Base-by-base conservation (phyloP, 2,797 vertebrate genomes). In the Sebastes flavidus region DNA sequence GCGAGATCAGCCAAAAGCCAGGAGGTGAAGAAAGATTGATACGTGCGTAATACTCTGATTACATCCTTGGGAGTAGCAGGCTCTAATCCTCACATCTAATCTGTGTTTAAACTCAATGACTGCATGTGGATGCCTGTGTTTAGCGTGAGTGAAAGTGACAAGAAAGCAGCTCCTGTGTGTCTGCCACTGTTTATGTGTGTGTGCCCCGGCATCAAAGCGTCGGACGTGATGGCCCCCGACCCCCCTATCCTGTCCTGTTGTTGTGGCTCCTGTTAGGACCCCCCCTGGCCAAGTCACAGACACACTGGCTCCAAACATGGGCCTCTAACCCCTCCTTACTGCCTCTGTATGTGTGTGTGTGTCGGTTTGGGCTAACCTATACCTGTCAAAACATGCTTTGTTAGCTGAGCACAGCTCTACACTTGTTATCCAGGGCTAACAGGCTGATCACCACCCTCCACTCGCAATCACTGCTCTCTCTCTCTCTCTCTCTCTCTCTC, bases 321-420 rank as follows among this genome's bases (percentile, higher is more conserved):
- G 86, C 86, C 90, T 88, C 90, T 80, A 81, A 89, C 90, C 91
- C 89, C 89, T 89, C 84, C 87, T 88, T 80, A 84, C 85, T 84
- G 89, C 91, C 80, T 87, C 65, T 56, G 68, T 61, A 10, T 52
- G 34, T 80, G 58, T 79, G 66, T 81, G 80, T 84, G 75, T 76
- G 24, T 74, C 16, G 5, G 80, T 89, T 86, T 82, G 80, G 8
- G 11, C 87, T 78, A 92, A 76, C 82, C 83, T 84, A 58, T 58
- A 89, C 92, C 91, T 94, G 94, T 95, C 93, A 95, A 94, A 95
- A 95, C 94, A 95, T 22, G 92, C 78, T 91, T 93, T 94, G 92
- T 95, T 88, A 76, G 84, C 54, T 0, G 42, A 91, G 73, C 78
- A 56, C 83, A 71, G 69, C 72, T 65, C 84, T 82, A 71, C 67